These are phyloP conservation scores for Scaptomyza tumidula DNA, from an alignment of 2,888 invertebrate species.

Conservation along the genomic window DNA sequence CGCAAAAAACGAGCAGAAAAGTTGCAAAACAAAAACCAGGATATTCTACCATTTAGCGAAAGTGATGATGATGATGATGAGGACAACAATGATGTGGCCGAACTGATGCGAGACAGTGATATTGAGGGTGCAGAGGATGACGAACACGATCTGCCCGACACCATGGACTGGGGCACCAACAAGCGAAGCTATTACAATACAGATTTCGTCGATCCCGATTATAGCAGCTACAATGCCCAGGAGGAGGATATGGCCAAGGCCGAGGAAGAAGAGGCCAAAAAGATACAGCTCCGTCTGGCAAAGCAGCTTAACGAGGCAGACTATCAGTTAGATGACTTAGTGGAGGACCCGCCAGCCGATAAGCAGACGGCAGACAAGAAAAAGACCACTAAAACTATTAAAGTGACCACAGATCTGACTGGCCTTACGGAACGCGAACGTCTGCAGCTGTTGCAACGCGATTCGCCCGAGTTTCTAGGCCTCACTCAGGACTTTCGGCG, in stretches of 20 bases:
- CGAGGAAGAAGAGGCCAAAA: constrained; percentile 93
- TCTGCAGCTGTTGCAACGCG: constrained; percentile 90
- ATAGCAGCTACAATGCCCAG: constrained; percentile 84
- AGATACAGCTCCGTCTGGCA: constrained; percentile 90
- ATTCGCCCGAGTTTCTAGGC: constrained; percentile 94
- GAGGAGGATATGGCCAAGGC: constrained; percentile 90
- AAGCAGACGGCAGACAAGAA: neutral
- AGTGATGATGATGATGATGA: constrained; percentile 85
- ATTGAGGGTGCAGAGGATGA: constrained; percentile 89
- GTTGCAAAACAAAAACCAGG: constrained; percentile 86
- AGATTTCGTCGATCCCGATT: constrained; percentile 95
- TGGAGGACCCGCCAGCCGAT: neutral
- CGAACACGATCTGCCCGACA: constrained; percentile 90
- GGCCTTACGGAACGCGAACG: constrained; percentile 91
- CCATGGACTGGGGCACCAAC: constrained; percentile 95
- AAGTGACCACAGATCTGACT: constrained; percentile 91
- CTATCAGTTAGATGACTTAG: constrained; percentile 84
- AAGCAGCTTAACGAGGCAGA: constrained; percentile 92
- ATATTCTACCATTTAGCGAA: constrained; percentile 87
- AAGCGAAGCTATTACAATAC: constrained; percentile 92
- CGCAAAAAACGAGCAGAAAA: constrained; percentile 81
- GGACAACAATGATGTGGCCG: constrained; percentile 83
- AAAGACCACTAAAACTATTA: constrained; percentile 41
- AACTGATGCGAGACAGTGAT: constrained; percentile 88
- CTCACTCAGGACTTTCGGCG: constrained; percentile 92